Evolutionary conservation across 2,888 invertebrate species (phyloP), one percentile per base, ranked within the genome.

Genomic region (Chironomus tentans): DNA sequence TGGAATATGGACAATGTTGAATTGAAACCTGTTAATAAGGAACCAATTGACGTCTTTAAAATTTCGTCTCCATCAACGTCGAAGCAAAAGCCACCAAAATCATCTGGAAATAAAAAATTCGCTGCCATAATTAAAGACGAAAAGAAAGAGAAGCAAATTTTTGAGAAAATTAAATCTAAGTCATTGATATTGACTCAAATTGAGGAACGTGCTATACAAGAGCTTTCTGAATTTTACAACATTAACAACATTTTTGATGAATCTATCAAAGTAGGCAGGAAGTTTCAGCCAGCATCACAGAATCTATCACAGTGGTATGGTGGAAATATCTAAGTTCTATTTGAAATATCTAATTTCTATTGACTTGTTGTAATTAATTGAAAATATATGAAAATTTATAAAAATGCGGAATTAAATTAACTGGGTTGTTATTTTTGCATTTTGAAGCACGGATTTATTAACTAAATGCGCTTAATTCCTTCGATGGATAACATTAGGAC

Each of bases 151-250:
- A 89, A 88, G 78, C 91, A 91, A 78, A 90, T 91, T 80, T 87
- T 88, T 78, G 88, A 89, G 2, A 89, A 90, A 81, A 89, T 91
- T 79, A 88, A 88, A 81, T 89, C 90, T 6, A 94, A 94, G 82
- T 88, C 91, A 0, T 85, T 94, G 24, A 83, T 85, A 77, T 84
- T 91, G 78, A 93, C 93, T 15, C 93, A 94, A 88, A 93, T 93
- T 79, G 95, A 95, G 85, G 95, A 95, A 82, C 90, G 89, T 81
- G 95, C 95, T 0, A 93, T 95, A 79, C 89, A 91, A 77, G 93
- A 94, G 79, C 83, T 95, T 77, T 86, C 89, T 76, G 85, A 86
- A 77, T 91, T 92, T 82, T 95, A 95, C 83, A 90, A 90, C 80
- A 87, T 89, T 0, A 88, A 88, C 77, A 88, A 89, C 79, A 85